Percentiles rank a stretch among this genome's conserved stretches.
These are phyloP conservation scores for Macrotrachela quadricornifera DNA, from an alignment of 1,140 invertebrate species.

Conservation along the genomic window DNA sequence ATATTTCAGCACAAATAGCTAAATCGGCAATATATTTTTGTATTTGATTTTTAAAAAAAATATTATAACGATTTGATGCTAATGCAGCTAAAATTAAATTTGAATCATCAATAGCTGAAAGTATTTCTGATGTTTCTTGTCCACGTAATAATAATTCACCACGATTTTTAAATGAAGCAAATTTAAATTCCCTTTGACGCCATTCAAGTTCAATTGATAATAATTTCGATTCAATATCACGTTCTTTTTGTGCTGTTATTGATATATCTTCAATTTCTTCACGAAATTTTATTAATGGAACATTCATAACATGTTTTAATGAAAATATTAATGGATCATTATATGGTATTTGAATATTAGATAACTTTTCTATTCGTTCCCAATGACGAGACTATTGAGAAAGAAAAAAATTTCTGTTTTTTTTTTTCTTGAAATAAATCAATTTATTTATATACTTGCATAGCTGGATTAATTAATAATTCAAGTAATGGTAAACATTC, in stretches of 20 bases:
- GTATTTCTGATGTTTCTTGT: constrained; percentile 74
- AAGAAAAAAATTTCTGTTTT: too few species aligned
- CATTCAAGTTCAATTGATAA: constrained; percentile 82
- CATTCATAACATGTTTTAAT: neutral
- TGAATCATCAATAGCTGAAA: constrained; percentile 76
- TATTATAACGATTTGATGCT: constrained; percentile 79
- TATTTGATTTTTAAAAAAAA: constrained; percentile 86
- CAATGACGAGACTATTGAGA: constrained; percentile 45
- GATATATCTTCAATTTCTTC: constrained; percentile 53
- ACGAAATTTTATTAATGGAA: neutral
- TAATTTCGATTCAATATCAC: constrained; percentile 85
- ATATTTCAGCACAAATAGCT: constrained; percentile 81
- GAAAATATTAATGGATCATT: neutral
- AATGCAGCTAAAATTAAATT: constrained; percentile 77
- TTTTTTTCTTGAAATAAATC: too few species aligned
- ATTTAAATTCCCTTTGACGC: constrained; percentile 72
- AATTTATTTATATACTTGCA: constrained; percentile 61
- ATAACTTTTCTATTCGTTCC: constrained; percentile 76
- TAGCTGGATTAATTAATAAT: constrained; percentile 87
- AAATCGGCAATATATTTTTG: constrained; percentile 83
- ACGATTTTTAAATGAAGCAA: constrained; percentile 76
- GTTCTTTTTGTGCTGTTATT: constrained; percentile 90
- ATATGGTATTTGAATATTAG: constrained; percentile 17
- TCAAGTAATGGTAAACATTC: constrained; percentile 83
- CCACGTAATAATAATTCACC: constrained; percentile 72